Conservation (phyloP, 2,113 vertebrate species). For the Marmota flaviventris region DNA sequence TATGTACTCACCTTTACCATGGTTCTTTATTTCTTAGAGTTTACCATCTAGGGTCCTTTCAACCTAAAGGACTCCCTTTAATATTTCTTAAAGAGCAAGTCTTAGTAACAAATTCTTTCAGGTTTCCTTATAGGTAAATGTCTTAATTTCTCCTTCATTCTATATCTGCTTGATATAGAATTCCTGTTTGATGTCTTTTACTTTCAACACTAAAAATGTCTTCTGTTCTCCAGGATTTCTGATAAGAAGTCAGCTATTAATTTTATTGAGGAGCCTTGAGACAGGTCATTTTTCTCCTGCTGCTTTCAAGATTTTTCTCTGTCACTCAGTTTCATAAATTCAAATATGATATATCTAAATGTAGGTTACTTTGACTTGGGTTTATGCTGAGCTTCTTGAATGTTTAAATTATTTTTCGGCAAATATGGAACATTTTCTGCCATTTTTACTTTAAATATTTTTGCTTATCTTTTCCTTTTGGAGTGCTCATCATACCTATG, state of each 20-base stretch:
- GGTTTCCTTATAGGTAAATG: background rate
- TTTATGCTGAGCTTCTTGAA: background rate
- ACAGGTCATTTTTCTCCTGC: background rate
- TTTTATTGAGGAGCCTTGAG: background rate
- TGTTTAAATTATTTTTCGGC: background rate
- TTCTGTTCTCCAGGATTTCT: background rate
- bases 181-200: background rate
- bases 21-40: background rate
- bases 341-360: background rate
- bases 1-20: background rate
- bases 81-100: background rate
- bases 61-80: conserved; percentile 8
- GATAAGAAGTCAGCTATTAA: background rate
- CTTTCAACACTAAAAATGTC: background rate
- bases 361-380: background rate
- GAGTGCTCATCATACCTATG: background rate
- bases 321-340: background rate
- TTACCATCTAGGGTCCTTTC: background rate
- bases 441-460: conserved; percentile 10
- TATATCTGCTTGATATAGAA: background rate
- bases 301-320: conserved; percentile 32
- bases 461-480: background rate
- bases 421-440: background rate
- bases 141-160: background rate
- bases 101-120: background rate